Evolutionary conservation across 2,797 vertebrate genomes (phyloP), one percentile per base, ranked within the genome.

Genomic region (Botia kubotai): DNA sequence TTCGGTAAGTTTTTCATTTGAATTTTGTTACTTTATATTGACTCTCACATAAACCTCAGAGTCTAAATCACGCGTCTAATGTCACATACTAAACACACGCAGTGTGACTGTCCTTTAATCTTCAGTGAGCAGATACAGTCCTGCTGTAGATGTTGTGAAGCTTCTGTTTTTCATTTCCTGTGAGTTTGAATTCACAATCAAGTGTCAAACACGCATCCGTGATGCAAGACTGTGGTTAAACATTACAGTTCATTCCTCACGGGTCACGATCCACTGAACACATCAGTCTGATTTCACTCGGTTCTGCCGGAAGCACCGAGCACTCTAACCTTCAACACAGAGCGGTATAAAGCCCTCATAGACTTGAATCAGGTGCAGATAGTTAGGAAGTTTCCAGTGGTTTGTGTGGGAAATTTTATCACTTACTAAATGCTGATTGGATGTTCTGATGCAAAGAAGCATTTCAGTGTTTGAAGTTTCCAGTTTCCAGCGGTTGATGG

Each of bases 1-100:
- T 81, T 93, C 93, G 12, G 93, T 93, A 72, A 91, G 93, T 91
- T 7, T 19, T 23, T 60, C 4, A 29, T 36, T 1, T 60, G 1
- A 52, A 72, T 21, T 26, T n/a, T n/a, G n/a, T n/a, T n/a, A 10
- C 6, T 1, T 21, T 1, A 19, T 12, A 6, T 19, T 26, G n/a
- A 33, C 1, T 17, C 1, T 11, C 39, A 65, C 17, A 67, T 48
- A 16, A 3, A 4, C n/a, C n/a, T n/a, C n/a, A n/a, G n/a, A n/a
- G n/a, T n/a, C n/a, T n/a, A n/a, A n/a, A n/a, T n/a, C n/a, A n/a
- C n/a, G n/a, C n/a, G n/a, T n/a, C n/a, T n/a, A n/a, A n/a, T n/a
- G n/a, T n/a, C n/a, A n/a, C n/a, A n/a, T n/a, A 36, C 36, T 36
- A 36, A 36, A 36, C 36, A n/a, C 6, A 36, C 2, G 6, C 36